Conservation (phyloP, 2,113 vertebrate species). For the Eulacestoma nigropectus region DNA sequence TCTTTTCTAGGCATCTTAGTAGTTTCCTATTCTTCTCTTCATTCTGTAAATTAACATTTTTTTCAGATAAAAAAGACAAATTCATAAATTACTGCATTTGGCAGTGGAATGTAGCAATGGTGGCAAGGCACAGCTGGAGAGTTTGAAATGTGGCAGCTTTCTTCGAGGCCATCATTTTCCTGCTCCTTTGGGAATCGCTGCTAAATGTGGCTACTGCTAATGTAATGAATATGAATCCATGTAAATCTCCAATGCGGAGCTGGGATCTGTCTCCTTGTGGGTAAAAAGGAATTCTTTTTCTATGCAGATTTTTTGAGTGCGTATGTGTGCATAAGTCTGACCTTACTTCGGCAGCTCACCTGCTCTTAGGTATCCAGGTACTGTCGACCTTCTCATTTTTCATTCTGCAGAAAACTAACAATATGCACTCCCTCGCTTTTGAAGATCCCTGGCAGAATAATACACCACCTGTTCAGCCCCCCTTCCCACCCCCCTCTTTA, state of each 20-base stretch:
- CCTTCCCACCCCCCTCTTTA: not conserved
- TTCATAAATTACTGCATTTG: constrained; percentile 68
- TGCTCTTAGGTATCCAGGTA: constrained; percentile 27
- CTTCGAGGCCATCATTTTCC: constrained; percentile 64
- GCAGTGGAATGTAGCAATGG: constrained; percentile 57
- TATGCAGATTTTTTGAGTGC: not conserved
- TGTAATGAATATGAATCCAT: constrained; percentile 65
- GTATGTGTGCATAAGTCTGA: not conserved
- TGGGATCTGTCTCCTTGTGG: constrained; percentile 27
- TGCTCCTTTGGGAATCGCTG: constrained; percentile 50
- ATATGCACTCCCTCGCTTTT: constrained; percentile 18
- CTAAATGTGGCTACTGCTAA: constrained; percentile 64
- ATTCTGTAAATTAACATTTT: constrained; percentile 63
- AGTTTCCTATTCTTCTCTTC: constrained; percentile 2
- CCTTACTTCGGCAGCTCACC: not conserved
- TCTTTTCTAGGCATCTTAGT: not conserved
- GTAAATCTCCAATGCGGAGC: constrained; percentile 38
- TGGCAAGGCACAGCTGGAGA: constrained; percentile 70
- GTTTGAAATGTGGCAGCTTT: constrained; percentile 69
- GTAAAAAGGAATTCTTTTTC: constrained; percentile 9
- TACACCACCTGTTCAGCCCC: constrained; percentile 62
- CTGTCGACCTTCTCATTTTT: constrained; percentile 35
- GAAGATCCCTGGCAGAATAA: constrained; percentile 65
- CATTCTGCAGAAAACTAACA: constrained; percentile 43
- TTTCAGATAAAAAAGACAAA: constrained; percentile 58